A percentile compares a stretch with the other conserved stretches of the same genome.
phyloP scores from a whole-genome alignment of 30 jellyfish, hydroid and myxozoan genomes.

The Aurelia aurita complex sp. Pacific region DNA sequence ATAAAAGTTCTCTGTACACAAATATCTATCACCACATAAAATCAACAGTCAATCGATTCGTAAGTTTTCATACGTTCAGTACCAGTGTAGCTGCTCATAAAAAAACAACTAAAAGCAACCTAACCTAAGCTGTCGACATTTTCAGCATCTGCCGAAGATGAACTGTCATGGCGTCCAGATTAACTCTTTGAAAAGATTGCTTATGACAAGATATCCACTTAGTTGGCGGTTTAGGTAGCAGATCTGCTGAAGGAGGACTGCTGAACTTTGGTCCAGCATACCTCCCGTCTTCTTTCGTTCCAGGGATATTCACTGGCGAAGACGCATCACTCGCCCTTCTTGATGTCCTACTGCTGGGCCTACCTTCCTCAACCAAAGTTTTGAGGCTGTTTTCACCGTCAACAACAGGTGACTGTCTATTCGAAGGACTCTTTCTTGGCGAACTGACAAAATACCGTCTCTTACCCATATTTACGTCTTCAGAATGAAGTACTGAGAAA shows the following conservation, averaged over 20 bases:
- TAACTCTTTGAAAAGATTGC: conserved; percentile 41
- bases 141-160: conserved; percentile 93
- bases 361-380: conserved; percentile 5
- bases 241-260: conserved; percentile 98
- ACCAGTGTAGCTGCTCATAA: not conserved
- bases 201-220: conserved; percentile 79
- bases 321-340: conserved; percentile 12
- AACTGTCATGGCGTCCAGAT: conserved; percentile 92
- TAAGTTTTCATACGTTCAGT: not conserved
- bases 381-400: conserved; percentile 4
- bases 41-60: conserved; percentile 12
- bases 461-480: conserved; percentile 30
- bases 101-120: not conserved
- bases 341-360: too few relatives aligned
- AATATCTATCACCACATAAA: conserved; percentile 1
- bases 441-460: conserved; percentile 17
- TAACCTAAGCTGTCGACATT: conserved; percentile 72
- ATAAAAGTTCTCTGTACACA: conserved; percentile 1
- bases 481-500: too few relatives aligned
- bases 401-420: conserved; percentile 28
- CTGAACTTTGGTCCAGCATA: conserved; percentile 98
- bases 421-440: conserved; percentile 56
- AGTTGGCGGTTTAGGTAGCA: conserved; percentile 94
- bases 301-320: conserved; percentile 57
- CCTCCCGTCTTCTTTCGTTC: conserved; percentile 23